Evolutionary conservation across 2,797 vertebrate genomes (phyloP), one percentile per base, ranked within the genome.

Genomic region (Sebastes minor): DNA sequence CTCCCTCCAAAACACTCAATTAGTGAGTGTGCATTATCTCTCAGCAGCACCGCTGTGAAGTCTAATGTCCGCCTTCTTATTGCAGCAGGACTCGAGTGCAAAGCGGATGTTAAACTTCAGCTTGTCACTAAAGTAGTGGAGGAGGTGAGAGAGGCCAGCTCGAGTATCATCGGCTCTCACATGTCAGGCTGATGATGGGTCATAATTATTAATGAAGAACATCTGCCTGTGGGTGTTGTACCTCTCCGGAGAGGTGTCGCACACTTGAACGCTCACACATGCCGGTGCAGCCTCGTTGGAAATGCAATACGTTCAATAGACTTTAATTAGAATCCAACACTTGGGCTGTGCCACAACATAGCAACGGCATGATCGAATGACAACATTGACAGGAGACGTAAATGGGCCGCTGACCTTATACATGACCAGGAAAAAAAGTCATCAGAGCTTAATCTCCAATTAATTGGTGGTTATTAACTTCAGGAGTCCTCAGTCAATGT

Each of bases 141-240:
- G 70, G 71, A 81, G 71, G 76, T 60, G 42, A 69, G 52, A 60
- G 74, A 78, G 38, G 27, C 20, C 2, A 32, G 16, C 74, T 49
- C 12, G 12, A 53, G 68, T 70, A 27, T 86, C 68, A 57, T 59
- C 61, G 12, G 14, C 57, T 76, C 70, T 80, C 56, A 42, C 33
- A n/a, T 61, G 74, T 77, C 74, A 46, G 62, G 42, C 42, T 46
- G 60, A 56, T 66, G 71, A 83, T 57, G 64, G 75, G 73, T 87
- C 65, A 84, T 82, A 75, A 90, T 84, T 86, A 91, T 90, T 89
- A 83, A 91, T 87, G 82, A 79, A 67, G 42, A 89, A 78, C 85
- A 91, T 88, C 82, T 89, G 86, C 79, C 81, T 3, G 73, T 28
- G 83, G 79, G 77, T 71, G 73, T 66, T 62, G 27, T 5, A 52